Evolutionary conservation across 2,888 invertebrate species (phyloP).

Genomic region (Pristionchus exspectatus): DNA sequence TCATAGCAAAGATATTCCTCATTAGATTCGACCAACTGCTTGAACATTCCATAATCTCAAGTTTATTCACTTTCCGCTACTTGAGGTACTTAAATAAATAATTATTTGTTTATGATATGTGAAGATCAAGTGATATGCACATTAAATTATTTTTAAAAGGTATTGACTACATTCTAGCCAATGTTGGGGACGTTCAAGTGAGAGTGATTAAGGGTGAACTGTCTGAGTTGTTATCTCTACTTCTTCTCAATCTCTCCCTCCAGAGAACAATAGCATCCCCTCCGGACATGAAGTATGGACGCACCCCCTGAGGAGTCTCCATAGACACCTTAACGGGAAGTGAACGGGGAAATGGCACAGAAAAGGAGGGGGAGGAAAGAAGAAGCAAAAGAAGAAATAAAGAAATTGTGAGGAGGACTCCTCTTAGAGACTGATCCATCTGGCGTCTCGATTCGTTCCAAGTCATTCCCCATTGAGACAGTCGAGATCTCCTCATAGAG

Average conservation of each 20-base stretch:
- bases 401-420: background rate
- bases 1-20: background rate
- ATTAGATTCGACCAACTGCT: conserved; percentile 6
- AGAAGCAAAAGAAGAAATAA: background rate
- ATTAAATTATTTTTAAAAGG: too few relatives aligned
- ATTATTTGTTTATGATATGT: background rate
- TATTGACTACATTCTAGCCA: too few relatives aligned
- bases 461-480: background rate
- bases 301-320: background rate
- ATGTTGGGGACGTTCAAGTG: background rate
- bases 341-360: background rate
- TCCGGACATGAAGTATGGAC: background rate
- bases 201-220: background rate
- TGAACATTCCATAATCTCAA: conserved; percentile 27
- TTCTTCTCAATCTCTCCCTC: background rate
- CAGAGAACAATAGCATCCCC: background rate
- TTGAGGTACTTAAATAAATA: background rate
- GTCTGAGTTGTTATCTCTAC: background rate
- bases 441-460: background rate
- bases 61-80: background rate
- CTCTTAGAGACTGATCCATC: background rate
- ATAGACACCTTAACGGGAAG: conserved; percentile 7
- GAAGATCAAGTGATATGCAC: too few relatives aligned
- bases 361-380: background rate
- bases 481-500: background rate